Conservation (phyloP, 2,797 vertebrate genomes). For the Diplodus puntazzo region DNA sequence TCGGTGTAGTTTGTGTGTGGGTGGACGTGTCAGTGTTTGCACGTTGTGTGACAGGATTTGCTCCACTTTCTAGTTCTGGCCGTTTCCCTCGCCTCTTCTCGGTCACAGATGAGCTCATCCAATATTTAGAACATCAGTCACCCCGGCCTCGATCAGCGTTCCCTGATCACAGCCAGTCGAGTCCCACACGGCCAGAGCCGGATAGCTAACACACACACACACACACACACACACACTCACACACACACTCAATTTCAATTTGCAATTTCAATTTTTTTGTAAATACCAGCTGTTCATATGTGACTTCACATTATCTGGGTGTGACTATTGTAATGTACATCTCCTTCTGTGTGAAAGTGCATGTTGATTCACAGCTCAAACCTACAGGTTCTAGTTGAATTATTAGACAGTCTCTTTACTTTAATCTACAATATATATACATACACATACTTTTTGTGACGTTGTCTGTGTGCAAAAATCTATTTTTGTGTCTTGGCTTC, state of each 20-base stretch:
- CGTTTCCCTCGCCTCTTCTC: background rate
- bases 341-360: background rate
- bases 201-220: background rate
- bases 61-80: constrained; percentile 50
- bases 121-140: constrained; percentile 48
- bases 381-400: too few species aligned
- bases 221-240: background rate
- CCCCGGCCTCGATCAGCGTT: constrained; percentile 29
- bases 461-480: background rate
- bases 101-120: constrained; percentile 64
- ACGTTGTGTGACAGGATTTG: constrained; percentile 39
- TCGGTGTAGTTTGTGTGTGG: constrained; percentile 20
- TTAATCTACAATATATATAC: too few species aligned
- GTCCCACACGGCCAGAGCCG: background rate
- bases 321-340: background rate
- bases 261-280: background rate
- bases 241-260: background rate
- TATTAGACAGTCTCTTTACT: too few species aligned
- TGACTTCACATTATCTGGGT: background rate
- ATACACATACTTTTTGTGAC: background rate
- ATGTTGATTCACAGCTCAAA: too few species aligned
- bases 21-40: constrained; percentile 20
- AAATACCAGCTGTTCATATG: background rate
- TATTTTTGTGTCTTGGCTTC: background rate
- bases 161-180: constrained; percentile 5